Evolutionary conservation across 92 coral and sea anemone species (phyloP).

Genomic region (Porites rus): DNA sequence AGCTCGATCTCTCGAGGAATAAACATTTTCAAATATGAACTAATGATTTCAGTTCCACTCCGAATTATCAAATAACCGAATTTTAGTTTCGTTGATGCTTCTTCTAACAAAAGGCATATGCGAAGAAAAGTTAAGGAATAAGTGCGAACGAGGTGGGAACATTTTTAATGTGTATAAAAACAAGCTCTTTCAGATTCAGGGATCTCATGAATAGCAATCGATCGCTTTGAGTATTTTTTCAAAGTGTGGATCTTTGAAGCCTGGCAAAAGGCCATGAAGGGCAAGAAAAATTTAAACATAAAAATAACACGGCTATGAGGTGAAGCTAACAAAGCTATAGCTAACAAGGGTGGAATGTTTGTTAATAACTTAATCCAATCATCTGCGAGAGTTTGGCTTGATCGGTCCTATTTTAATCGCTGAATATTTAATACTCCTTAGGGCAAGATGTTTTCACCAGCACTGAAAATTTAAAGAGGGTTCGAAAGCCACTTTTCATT

Average conservation of each 20-base stretch:
- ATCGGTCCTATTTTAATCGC: slow-evolving; percentile 67
- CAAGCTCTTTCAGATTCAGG: slow-evolving; percentile 16
- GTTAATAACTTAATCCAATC: slow-evolving; percentile 89
- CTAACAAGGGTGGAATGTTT: slow-evolving; percentile 65
- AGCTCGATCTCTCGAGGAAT: slow-evolving; percentile 1
- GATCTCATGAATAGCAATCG: slow-evolving; percentile 5
- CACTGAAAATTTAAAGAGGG: slow-evolving; percentile 45
- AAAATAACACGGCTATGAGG: slow-evolving; percentile 21
- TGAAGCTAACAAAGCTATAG: slow-evolving; percentile 48
- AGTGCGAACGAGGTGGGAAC: slow-evolving; percentile 67
- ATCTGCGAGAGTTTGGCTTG: slow-evolving; percentile 55
- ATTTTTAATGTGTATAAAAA: slow-evolving; percentile 7
- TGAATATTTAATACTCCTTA: slow-evolving; percentile 61
- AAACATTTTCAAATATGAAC: neutral
- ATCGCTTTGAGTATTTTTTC: slow-evolving; percentile 2
- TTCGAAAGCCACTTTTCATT: slow-evolving; percentile 50
- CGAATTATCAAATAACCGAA: neutral
- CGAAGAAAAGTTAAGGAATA: slow-evolving; percentile 29
- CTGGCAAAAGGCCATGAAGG: slow-evolving; percentile 62
- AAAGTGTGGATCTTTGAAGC: slow-evolving; percentile 3
- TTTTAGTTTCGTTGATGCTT: neutral
- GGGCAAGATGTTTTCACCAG: slow-evolving; percentile 39
- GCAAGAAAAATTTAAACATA: neutral
- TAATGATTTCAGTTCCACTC: neutral
- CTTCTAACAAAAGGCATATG: neutral